Evolutionary conservation across 2,888 invertebrate genomes (phyloP).

Genomic region (Lapara coniferarum): DNA sequence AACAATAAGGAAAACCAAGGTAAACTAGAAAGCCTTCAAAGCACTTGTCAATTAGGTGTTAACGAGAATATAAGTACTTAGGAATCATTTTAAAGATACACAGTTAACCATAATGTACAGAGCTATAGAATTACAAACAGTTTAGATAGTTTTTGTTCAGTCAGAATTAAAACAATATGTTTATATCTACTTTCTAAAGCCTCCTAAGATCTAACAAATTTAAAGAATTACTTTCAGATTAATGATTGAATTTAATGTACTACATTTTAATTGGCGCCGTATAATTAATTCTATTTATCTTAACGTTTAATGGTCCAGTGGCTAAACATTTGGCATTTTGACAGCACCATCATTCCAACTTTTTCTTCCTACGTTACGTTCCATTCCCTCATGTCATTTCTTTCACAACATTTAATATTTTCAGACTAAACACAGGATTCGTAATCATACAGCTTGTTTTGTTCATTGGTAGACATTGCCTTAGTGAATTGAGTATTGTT

Average conservation of each 20-base stretch:
- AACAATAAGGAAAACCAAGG: constrained; percentile 4
- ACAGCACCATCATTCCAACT: constrained; percentile 39
- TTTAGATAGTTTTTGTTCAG: no score
- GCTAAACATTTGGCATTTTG: constrained; percentile 45
- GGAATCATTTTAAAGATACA: background rate
- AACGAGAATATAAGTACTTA: background rate
- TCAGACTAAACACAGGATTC: constrained; percentile 27
- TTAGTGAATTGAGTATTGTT: no score
- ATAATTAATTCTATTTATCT: constrained; percentile 18
- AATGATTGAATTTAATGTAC: background rate
- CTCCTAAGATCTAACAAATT: no score
- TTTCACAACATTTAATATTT: constrained; percentile 33
- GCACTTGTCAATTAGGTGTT: background rate
- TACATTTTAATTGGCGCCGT: background rate
- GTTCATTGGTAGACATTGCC: background rate
- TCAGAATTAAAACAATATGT: no score
- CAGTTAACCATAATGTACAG: background rate
- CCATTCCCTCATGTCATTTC: constrained; percentile 41
- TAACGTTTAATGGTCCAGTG: constrained; percentile 23
- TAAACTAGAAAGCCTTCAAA: constrained; percentile 8
- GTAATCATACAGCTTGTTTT: background rate
- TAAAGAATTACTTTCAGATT: background rate
- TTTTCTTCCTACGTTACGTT: constrained; percentile 23
- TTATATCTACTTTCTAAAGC: no score
- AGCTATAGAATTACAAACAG: background rate